Base-by-base conservation (phyloP, 2,113 vertebrate species). In the Ptychochromis oligacanthus region DNA sequence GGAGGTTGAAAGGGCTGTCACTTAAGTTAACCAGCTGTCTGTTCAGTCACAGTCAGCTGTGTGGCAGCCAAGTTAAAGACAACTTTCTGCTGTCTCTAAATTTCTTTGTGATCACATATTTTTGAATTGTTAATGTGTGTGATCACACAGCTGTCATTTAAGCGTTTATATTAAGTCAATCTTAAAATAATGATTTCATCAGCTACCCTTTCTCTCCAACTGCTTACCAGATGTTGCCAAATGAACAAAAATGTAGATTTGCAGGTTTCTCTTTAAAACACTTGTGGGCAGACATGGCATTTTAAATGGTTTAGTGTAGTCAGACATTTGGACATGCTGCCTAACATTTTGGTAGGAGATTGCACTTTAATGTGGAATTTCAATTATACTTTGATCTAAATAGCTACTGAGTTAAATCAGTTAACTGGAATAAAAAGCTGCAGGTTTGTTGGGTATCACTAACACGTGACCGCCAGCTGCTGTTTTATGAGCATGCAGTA, bases 101-200 rank as follows among this genome's bases (percentile, higher is more conserved):
- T 72, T 72, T 72, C 46, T 14, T 72, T 72, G 46, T n/a, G 46
- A 72, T 34, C 46, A 28, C 65, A 1, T 17, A 52, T 12, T 54
- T 72, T 72, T 72, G 28, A 72, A 54, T 54, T 72, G 67, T 72
- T 52, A 52, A 54, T 54, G 67, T 54, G 46, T 52, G 67, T 54
- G 65, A 31, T 9, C 31, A 72, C 52, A 26, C 61, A 80, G 65
- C 49, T 56, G 57, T 28, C 52, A 26, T 67, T 65, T 76, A 36
- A n/a, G 55, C 55, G 7, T 56, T 62, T 58, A 57, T 56, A 12
- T 75, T 26, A 49, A 34, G 20, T 24, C 74, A 40, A 18, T 38
- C 57, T 22, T 43, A 61, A 36, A 64, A 0, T 61, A n/a, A 55
- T n/a, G 43, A 8, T 57, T 52, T 78, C 15, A 40, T 2, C 67